Conservation (phyloP, 1,140 invertebrate genomes). For the Adelges cooleyi region DNA sequence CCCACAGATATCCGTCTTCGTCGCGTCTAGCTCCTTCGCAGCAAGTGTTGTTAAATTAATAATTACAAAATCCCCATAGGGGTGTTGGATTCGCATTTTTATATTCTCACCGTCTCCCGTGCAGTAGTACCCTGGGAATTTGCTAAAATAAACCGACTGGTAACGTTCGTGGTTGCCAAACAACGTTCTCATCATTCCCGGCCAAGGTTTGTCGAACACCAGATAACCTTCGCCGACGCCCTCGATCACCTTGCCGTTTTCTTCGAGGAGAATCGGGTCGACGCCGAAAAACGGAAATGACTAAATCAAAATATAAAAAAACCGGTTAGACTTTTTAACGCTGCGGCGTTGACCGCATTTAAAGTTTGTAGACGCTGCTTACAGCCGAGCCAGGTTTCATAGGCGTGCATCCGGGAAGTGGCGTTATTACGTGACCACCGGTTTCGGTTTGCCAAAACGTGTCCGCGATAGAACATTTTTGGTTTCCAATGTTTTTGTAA, state of each 20-base stretch:
- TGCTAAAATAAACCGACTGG: slow-evolving; percentile 87
- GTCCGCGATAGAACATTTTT: slow-evolving; percentile 81
- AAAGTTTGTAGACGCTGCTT: slow-evolving; percentile 38
- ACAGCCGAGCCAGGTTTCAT: slow-evolving; percentile 96
- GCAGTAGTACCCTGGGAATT: slow-evolving; percentile 91
- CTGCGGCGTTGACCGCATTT: not conserved
- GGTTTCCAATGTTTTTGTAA: slow-evolving; percentile 70
- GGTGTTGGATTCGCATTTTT: too few relatives aligned
- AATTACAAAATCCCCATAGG: too few relatives aligned
- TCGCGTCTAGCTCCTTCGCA: slow-evolving; percentile 72
- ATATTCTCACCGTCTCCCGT: slow-evolving; percentile 94
- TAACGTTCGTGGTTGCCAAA: slow-evolving; percentile 87
- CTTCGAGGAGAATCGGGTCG: slow-evolving; percentile 72
- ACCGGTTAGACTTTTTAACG: not conserved
- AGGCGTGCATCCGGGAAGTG: slow-evolving; percentile 84
- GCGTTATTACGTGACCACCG: slow-evolving; percentile 86
- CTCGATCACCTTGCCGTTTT: slow-evolving; percentile 73
- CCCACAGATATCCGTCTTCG: slow-evolving; percentile 89
- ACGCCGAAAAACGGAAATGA: slow-evolving; percentile 96
- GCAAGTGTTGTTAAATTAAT: slow-evolving; percentile 1
- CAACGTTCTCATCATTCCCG: slow-evolving; percentile 90
- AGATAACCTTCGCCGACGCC: slow-evolving; percentile 88
- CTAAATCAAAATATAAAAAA: slow-evolving; percentile 44
- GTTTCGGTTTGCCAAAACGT: slow-evolving; percentile 99
- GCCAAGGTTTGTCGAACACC: slow-evolving; percentile 89